These are phyloP conservation scores for Nannoperca obscura DNA, from an alignment of 2,797 vertebrate genomes.

Conservation along the genomic window DNA sequence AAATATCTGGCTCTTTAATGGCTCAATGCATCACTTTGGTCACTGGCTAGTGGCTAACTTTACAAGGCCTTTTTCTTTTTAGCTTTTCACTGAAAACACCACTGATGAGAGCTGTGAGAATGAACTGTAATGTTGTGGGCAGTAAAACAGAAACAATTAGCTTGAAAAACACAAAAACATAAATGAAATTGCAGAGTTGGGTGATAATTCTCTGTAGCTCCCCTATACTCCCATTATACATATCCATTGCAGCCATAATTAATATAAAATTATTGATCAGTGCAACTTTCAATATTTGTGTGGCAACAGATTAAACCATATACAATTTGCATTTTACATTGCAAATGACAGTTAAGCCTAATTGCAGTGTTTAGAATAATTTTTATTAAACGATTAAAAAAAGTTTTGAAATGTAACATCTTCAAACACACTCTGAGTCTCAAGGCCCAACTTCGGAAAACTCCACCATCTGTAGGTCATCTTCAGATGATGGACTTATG, in stretches of 20 bases:
- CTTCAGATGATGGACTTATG: conserved; percentile 8
- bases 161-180: too few species aligned
- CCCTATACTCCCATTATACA: neutral
- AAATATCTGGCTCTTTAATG: neutral
- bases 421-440: conserved; percentile 21
- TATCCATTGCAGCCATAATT: neutral
- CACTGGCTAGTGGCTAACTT: neutral
- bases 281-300: neutral
- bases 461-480: conserved; percentile 4
- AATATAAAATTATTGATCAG: neutral
- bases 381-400: conserved; percentile 37
- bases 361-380: neutral
- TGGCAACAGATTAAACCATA: neutral
- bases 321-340: too few species aligned
- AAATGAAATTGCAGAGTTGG: too few species aligned
- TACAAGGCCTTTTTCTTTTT: neutral
- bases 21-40: neutral
- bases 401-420: neutral
- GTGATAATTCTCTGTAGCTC: neutral
- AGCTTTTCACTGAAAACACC: neutral
- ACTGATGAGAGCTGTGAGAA: neutral
- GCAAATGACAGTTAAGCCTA: neutral
- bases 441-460: neutral
- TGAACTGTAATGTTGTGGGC: too few species aligned
- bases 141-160: neutral